Conservation (phyloP, 1,140 invertebrate species). For the Leptopilina clavipes region DNA sequence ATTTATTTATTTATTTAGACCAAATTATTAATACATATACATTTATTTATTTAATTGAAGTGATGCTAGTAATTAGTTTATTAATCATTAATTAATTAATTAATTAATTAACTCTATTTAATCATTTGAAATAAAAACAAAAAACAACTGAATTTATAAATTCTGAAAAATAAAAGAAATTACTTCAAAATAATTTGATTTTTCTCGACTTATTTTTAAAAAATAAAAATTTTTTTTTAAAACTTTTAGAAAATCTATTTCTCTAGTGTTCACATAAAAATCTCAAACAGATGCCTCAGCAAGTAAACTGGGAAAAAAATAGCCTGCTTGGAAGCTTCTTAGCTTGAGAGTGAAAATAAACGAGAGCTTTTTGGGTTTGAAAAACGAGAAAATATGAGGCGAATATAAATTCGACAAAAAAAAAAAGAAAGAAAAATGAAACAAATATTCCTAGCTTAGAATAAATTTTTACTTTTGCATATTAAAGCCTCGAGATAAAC, state of each 20-base stretch:
- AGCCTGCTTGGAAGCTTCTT: constrained; percentile 10
- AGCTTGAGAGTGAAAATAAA: constrained; percentile 17
- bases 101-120: too few relatives aligned
- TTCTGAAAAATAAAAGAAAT: too few relatives aligned
- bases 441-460: background rate
- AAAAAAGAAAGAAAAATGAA: background rate
- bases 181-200: too few relatives aligned
- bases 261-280: constrained; percentile 4
- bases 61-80: too few relatives aligned
- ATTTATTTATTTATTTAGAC: too few relatives aligned
- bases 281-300: background rate
- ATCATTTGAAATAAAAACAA: too few relatives aligned
- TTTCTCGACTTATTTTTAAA: too few relatives aligned
- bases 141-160: too few relatives aligned
- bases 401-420: background rate
- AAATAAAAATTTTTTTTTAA: background rate
- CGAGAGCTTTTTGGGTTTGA: background rate
- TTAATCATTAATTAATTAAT: too few relatives aligned
- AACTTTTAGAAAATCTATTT: background rate
- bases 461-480: background rate
- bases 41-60: too few relatives aligned
- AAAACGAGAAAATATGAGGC: constrained; percentile 2
- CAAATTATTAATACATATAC: too few relatives aligned
- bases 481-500: background rate
- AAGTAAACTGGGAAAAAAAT: constrained; percentile 4